Conservation (phyloP, 1,140 invertebrate genomes). For the Drosophila orosa region DNA sequence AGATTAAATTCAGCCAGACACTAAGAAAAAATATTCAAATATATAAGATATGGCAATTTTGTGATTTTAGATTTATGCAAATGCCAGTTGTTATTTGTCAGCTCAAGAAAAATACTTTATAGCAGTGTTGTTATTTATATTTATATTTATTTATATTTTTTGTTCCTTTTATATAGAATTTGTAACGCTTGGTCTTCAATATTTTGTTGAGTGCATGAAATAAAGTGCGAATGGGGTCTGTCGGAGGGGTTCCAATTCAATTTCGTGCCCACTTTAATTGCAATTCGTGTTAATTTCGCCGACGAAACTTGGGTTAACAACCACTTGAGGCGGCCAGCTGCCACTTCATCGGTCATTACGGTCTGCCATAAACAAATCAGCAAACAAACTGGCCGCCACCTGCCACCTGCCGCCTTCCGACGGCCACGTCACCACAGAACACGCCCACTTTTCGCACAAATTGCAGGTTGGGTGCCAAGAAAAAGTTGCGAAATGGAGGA, state of each 20-base stretch:
- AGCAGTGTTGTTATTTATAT: too few relatives aligned
- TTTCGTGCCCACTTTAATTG: conserved; percentile 75
- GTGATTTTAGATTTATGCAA: too few relatives aligned
- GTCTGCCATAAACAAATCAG: conserved; percentile 71
- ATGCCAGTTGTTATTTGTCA: background rate
- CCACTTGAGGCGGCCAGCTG: conserved; percentile 38
- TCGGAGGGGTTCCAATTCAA: conserved; percentile 39
- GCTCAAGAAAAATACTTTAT: too few relatives aligned
- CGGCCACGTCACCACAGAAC: conserved; percentile 47
- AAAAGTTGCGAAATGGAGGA: conserved; percentile 34
- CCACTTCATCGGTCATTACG: conserved; percentile 71
- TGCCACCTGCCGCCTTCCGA: conserved; percentile 16
- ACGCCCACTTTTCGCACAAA: conserved; percentile 53
- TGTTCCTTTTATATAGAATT: background rate
- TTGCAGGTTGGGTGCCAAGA: conserved; percentile 52
- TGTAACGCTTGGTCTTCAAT: background rate
- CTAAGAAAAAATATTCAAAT: background rate
- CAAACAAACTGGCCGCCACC: conserved; percentile 50
- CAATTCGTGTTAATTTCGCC: conserved; percentile 65
- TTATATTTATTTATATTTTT: background rate
- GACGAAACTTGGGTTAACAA: conserved; percentile 56
- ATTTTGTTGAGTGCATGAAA: conserved; percentile 10
- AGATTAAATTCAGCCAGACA: background rate
- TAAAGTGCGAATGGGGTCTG: conserved; percentile 5
- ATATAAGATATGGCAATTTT: too few relatives aligned